Conservation (phyloP, 2,113 vertebrate species). For the Dasyornis broadbenti region DNA sequence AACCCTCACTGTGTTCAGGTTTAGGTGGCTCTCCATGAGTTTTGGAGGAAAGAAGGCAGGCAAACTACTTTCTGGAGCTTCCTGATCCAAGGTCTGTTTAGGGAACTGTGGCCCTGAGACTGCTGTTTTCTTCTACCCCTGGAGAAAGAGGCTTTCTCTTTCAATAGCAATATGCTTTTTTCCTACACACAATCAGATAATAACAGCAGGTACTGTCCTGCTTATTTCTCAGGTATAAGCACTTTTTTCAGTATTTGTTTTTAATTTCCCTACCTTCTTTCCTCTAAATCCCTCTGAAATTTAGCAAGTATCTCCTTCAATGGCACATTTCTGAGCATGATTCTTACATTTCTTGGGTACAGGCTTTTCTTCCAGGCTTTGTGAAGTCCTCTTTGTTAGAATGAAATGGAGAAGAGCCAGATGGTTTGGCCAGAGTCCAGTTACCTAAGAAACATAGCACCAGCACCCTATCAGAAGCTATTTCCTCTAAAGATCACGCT, state of each 20-base stretch:
- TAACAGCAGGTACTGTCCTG: neutral
- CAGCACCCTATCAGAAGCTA: conserved; percentile 24
- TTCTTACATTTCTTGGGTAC: neutral
- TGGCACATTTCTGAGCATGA: neutral
- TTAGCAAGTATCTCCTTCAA: neutral
- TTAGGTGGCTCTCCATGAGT: neutral
- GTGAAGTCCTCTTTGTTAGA: conserved; percentile 53
- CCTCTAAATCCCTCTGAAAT: neutral
- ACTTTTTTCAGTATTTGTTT: neutral
- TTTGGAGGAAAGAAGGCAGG: neutral
- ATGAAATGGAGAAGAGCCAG: conserved; percentile 54
- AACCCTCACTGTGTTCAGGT: rapidly evolving
- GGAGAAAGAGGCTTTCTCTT: neutral
- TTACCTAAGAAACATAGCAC: conserved; percentile 41
- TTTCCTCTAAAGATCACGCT: conserved; percentile 45
- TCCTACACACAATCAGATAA: neutral
- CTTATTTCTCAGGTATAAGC: neutral
- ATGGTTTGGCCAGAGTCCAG: conserved; percentile 47
- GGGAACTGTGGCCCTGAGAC: neutral
- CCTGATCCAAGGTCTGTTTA: neutral
- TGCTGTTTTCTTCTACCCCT: neutral
- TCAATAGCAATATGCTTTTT: neutral
- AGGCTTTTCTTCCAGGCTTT: conserved; percentile 28
- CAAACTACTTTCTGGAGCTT: neutral
- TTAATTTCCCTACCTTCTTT: neutral